Conservation (phyloP, 2,888 invertebrate genomes). For the Hypomecis punctinalis region DNA sequence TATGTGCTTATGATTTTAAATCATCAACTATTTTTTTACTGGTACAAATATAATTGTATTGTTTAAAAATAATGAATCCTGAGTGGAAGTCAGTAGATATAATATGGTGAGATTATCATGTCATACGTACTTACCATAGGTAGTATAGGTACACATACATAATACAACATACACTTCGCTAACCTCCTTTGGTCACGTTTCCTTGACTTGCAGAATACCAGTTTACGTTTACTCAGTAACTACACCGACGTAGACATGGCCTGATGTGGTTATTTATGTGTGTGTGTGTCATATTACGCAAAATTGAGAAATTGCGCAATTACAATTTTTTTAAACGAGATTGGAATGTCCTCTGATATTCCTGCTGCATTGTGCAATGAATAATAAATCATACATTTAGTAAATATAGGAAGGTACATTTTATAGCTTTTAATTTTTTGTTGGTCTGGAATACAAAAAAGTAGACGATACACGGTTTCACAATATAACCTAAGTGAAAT, state of each 20-base stretch:
- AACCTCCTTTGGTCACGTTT: constrained; percentile 23
- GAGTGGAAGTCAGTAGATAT: too few species aligned
- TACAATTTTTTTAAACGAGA: constrained; percentile 16
- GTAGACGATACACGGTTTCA: too few species aligned
- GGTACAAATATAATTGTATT: too few species aligned
- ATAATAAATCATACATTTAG: too few species aligned
- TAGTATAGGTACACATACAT: neutral
- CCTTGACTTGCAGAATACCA: constrained; percentile 26
- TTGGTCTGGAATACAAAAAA: too few species aligned
- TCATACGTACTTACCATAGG: neutral
- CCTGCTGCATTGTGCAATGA: neutral
- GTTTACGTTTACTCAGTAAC: constrained; percentile 14
- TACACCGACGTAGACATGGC: constrained; percentile 9
- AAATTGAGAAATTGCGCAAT: constrained; percentile 42
- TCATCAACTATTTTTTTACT: too few species aligned
- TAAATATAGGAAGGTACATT: too few species aligned
- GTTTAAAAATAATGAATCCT: too few species aligned
- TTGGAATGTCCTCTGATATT: constrained; percentile 12
- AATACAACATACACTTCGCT: neutral
- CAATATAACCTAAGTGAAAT: too few species aligned
- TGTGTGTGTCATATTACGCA: constrained; percentile 39
- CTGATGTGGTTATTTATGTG: constrained; percentile 6
- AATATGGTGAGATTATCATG: neutral
- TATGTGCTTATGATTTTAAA: too few species aligned
- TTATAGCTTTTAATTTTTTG: too few species aligned